Evolutionary conservation across 2,888 invertebrate species (phyloP).

Genomic region (Baccha elongata): DNA sequence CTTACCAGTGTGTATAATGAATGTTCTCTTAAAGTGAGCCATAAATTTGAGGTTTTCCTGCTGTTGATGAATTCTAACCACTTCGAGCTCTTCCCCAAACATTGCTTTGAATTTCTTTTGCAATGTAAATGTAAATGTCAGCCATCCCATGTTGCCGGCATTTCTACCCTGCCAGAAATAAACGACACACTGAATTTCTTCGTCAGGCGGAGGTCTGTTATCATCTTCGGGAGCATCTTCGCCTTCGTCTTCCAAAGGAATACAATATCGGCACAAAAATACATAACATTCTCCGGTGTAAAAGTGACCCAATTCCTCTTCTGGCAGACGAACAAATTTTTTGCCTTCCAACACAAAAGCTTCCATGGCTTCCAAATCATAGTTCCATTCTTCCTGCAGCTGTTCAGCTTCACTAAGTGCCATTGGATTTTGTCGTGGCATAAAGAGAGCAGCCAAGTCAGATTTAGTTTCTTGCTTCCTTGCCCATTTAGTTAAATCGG

Average conservation of each 20-base stretch:
- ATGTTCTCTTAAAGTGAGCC: constrained; percentile 97
- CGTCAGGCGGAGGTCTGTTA: constrained; percentile 79
- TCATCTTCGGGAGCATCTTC: constrained; percentile 82
- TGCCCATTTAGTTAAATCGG: constrained; percentile 96
- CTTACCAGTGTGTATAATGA: constrained; percentile 95
- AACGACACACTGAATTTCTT: constrained; percentile 94
- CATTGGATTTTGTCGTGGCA: constrained; percentile 96
- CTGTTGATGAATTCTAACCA: constrained; percentile 97
- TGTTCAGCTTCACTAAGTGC: constrained; percentile 91
- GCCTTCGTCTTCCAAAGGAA: constrained; percentile 87
- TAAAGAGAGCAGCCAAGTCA: constrained; percentile 97
- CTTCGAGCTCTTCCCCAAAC: constrained; percentile 95
- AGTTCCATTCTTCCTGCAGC: constrained; percentile 98
- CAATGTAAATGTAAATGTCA: constrained; percentile 98
- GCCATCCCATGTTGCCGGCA: constrained; percentile 99
- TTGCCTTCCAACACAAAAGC: constrained; percentile 97
- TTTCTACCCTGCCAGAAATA: constrained; percentile 99
- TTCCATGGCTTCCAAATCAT: constrained; percentile 98
- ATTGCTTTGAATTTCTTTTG: constrained; percentile 95
- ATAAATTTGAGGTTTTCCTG: constrained; percentile 99
- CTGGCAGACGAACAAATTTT: constrained; percentile 98
- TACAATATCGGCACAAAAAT: constrained; percentile 97
- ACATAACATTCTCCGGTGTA: constrained; percentile 98
- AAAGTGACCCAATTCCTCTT: constrained; percentile 95
- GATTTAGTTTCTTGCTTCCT: constrained; percentile 94